A percentile compares a stretch with the other conserved stretches of the same genome.
Evolutionary conservation across 2,113 vertebrate species (phyloP).

Genomic region (Eulacestoma nigropectus): DNA sequence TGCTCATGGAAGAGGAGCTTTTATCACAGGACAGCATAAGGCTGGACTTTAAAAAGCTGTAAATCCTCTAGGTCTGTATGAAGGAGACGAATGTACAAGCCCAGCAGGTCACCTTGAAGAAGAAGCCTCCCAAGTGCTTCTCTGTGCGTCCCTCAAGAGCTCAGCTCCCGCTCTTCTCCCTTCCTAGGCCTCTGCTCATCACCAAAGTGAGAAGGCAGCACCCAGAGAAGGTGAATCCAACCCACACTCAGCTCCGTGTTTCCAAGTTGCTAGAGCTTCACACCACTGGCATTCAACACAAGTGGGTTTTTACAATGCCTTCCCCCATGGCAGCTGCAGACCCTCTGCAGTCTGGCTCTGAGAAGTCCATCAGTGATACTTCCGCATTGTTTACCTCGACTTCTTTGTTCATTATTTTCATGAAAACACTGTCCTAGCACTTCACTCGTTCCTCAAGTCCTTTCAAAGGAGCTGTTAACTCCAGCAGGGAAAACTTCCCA

Average conservation of each 20-base stretch:
- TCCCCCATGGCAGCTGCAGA: neutral
- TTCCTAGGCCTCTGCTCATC: neutral
- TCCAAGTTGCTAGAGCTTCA: neutral
- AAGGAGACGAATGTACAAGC: neutral
- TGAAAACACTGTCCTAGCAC: neutral
- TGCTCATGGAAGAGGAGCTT: neutral
- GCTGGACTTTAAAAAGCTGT: neutral
- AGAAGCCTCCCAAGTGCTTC: neutral
- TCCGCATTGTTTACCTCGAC: neutral
- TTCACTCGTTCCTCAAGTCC: neutral
- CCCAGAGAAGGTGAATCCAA: neutral
- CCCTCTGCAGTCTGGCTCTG: neutral
- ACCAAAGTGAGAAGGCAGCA: fast-evolving
- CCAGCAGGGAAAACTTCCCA: neutral
- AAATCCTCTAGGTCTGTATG: neutral
- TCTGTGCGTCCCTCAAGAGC: neutral
- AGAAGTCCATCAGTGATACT: neutral
- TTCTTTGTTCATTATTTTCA: neutral
- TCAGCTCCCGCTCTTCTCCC: neutral
- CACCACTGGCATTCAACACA: neutral
- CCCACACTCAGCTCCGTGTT: neutral
- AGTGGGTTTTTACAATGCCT: neutral
- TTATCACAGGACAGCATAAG: neutral
- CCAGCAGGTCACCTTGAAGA: neutral
- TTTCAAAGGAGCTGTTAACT: neutral